phyloP scores from a whole-genome alignment of 2,113 vertebrate species.

The Gasterosteus aculeatus region DNA sequence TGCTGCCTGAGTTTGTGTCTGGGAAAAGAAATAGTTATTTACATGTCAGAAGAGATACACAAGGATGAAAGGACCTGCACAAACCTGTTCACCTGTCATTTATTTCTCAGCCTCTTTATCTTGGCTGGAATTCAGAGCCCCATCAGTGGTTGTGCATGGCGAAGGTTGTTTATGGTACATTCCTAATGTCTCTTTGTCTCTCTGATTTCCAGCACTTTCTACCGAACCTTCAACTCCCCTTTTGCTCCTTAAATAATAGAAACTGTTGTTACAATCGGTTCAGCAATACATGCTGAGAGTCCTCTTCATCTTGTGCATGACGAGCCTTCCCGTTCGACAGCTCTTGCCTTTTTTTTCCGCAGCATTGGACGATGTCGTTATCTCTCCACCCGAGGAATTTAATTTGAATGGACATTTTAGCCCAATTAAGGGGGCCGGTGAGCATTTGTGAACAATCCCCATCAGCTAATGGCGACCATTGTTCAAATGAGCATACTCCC shows the following conservation, averaged over 20 bases:
- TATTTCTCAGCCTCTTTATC: slow-evolving; percentile 27
- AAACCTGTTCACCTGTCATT: slow-evolving; percentile 41
- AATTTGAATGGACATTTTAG: slow-evolving; percentile 80
- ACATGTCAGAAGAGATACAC: slow-evolving; percentile 31
- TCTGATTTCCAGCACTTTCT: slow-evolving; percentile 23
- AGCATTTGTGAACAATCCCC: slow-evolving; percentile 74
- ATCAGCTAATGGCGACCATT: slow-evolving; percentile 78
- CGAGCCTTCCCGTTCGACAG: slow-evolving; percentile 40
- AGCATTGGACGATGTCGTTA: slow-evolving; percentile 63
- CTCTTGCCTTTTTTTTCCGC: slow-evolving; percentile 41
- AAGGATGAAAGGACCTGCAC: slow-evolving; percentile 17
- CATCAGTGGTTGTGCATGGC: slow-evolving; percentile 40
- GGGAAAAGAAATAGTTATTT: slow-evolving; percentile 31
- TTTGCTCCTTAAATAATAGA: slow-evolving; percentile 57
- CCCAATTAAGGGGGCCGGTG: slow-evolving; percentile 77
- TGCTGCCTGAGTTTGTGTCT: slow-evolving; percentile 39
- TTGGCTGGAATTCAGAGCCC: slow-evolving; percentile 33
- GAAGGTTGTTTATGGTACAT: slow-evolving; percentile 36
- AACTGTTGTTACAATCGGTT: slow-evolving; percentile 34
- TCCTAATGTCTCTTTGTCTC: slow-evolving; percentile 24
- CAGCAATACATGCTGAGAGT: slow-evolving; percentile 23
- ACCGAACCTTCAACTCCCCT: slow-evolving; percentile 1
- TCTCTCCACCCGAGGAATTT: slow-evolving; percentile 71
- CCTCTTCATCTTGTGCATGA: slow-evolving; percentile 27
- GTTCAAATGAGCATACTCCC: slow-evolving; percentile 72